Evolutionary conservation across 2,888 invertebrate species (phyloP).

Genomic region (Adelphocoris suturalis): DNA sequence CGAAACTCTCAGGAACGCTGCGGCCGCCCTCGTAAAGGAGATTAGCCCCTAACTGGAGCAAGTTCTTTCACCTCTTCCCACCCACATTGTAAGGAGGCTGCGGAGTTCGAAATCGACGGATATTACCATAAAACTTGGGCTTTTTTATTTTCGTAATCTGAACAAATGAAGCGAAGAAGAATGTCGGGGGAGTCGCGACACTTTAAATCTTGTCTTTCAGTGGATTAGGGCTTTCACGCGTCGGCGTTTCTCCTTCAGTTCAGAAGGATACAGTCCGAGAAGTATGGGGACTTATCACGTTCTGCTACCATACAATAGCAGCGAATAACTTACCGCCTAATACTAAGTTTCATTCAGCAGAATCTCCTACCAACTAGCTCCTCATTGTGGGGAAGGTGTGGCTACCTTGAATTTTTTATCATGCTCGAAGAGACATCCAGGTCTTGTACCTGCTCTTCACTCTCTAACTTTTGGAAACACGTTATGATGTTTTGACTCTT

Average conservation of each 20-base stretch:
- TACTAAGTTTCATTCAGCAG: too few species aligned
- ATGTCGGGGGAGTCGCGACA: background rate
- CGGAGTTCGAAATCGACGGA: background rate
- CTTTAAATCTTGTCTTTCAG: background rate
- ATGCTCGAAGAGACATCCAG: too few species aligned
- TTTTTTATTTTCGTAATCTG: background rate
- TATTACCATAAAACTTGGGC: background rate
- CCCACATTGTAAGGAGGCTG: conserved; percentile 2
- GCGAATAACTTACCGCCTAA: too few species aligned
- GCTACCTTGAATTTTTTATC: too few species aligned
- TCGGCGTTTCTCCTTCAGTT: background rate
- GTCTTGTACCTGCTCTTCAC: too few species aligned
- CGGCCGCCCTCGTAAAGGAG: background rate
- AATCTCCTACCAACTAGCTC: too few species aligned
- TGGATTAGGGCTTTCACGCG: background rate
- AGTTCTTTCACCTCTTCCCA: conserved; percentile 42
- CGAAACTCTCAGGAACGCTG: conserved; percentile 7
- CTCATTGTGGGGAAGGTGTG: too few species aligned
- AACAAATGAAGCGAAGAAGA: background rate
- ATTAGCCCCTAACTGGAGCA: conserved; percentile 53
- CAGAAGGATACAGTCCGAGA: background rate
- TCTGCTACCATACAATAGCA: too few species aligned
- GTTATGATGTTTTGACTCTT: too few species aligned
- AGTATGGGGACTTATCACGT: background rate
- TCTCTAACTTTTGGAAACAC: too few species aligned